phyloP scores from a whole-genome alignment of 2,113 vertebrate genomes.

The Salvator merianae region DNA sequence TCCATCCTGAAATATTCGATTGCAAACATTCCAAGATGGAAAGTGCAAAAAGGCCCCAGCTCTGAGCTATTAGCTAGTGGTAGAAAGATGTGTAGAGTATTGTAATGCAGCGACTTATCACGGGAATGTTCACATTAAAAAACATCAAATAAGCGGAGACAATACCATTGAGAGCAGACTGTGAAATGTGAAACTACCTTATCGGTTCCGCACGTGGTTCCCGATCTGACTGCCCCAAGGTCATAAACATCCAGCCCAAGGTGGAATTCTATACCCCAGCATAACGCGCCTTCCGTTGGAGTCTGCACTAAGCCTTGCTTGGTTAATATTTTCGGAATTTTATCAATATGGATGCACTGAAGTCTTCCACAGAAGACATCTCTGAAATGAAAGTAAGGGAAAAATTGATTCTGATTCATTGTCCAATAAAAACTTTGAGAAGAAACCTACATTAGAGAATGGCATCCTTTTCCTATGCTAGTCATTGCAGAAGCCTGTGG shows the following conservation, averaged over 20 bases:
- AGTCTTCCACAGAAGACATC: conserved; percentile 21
- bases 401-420: not conserved
- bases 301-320: not conserved
- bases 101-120: too few species aligned
- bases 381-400: not conserved
- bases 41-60: too few species aligned
- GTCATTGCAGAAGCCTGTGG: too few species aligned
- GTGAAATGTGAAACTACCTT: not conserved
- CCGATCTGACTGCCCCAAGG: not conserved
- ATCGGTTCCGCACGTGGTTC: not conserved
- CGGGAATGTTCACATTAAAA: too few species aligned
- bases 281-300: not conserved
- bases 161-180: not conserved
- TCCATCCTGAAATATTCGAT: too few species aligned
- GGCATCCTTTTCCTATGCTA: too few species aligned
- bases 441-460: too few species aligned
- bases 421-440: too few species aligned
- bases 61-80: too few species aligned
- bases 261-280: conserved; percentile 14
- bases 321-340: not conserved
- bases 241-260: not conserved
- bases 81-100: too few species aligned
- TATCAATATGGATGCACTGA: not conserved
- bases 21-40: too few species aligned
- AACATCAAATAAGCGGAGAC: too few species aligned